Evolutionary conservation across 2,113 vertebrate genomes (phyloP), one percentile per base, ranked within the genome.

Genomic region (Callionymus lyra): DNA sequence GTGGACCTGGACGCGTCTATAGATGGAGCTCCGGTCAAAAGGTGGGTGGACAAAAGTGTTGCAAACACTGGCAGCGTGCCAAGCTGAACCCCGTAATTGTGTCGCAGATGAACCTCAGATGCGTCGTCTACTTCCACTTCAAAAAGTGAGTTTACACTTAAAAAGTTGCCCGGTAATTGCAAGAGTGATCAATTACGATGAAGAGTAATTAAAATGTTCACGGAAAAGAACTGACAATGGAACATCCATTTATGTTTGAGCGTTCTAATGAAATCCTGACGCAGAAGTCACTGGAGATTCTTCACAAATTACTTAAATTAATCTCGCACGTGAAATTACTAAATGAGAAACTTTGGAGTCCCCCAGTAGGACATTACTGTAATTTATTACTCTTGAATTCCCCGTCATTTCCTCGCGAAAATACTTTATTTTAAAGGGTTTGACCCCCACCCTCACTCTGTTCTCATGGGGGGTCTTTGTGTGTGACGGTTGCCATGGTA

Each of bases 401-500:
- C n/a, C n/a, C n/a, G n/a, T n/a, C n/a, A n/a, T n/a, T n/a, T n/a
- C n/a, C n/a, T n/a, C n/a, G n/a, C n/a, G n/a, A n/a, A n/a, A n/a
- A n/a, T n/a, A n/a, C n/a, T n/a, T n/a, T n/a, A n/a, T n/a, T n/a
- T n/a, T n/a, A n/a, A n/a, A n/a, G n/a, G n/a, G n/a, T n/a, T n/a
- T n/a, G n/a, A 59, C 21, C 65, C 63, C 58, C 64, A 41, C 51
- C 62, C 62, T 16, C 60, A 63, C 69, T 44, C 32, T 14, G 61
- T 74, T 76, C 74, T 82, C 74, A 80, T 35, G 62, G 77, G 77
- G 77, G 72, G 71, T 81, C 76, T 59, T 74, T n/a, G 61, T 52
- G 68, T 70, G 70, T 81, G 79, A 81, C 59, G 39, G 80, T 84
- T 86, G 65, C 82, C 81, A 53, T 73, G 71, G 80, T 67, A 81